Base-by-base conservation (phyloP, 2,888 invertebrate species). In the Loripinus fragilis region DNA sequence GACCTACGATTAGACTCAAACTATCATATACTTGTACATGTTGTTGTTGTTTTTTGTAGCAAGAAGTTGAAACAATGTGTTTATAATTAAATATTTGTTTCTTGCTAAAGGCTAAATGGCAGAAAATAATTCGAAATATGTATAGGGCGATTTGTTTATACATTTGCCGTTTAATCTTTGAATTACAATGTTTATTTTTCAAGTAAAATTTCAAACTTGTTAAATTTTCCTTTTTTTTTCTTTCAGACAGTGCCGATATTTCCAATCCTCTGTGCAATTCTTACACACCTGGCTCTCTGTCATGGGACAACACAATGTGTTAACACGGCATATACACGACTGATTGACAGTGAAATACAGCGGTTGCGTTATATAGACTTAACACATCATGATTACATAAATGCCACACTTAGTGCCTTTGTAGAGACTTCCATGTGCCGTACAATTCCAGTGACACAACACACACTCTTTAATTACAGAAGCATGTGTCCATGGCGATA, bases 401-500 rank as follows among this genome's bases (percentile, higher is more conserved):
- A 84, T 45, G 81, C 78, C 5, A 81, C 84, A 12, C 25, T 70
- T 25, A 71, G 71, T 28, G 81, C 81, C 17, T 84, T 71, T 50
- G 60, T 68, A 2, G 72, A 67, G 10, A 52, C 69, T 35, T 75
- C 77, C 20, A 77, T 78, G 68, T 76, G 42, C 8, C 41, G 42
- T 2, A 42, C 42, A 0, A 35, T 55, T 2, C 45, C 52, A 0
- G 70, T 79, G 1, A 75, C 67, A 25, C 12, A 45, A 8, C 42
- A 60, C 33, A 81, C 81, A 15, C 81, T 79, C 2, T 70, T 70
- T 8, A 69, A 81, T 64, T 45, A 73, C 25, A 68, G 78, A 52
- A 77, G 78, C 12, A 64, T 84, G 20, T 84, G 84, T 68, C 84
- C 84, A 2, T 84, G 84, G 84, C 78, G 79, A 15, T 79, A 77